Conservation (phyloP, 2,888 invertebrate genomes). For the Taphrorychus bicolor region DNA sequence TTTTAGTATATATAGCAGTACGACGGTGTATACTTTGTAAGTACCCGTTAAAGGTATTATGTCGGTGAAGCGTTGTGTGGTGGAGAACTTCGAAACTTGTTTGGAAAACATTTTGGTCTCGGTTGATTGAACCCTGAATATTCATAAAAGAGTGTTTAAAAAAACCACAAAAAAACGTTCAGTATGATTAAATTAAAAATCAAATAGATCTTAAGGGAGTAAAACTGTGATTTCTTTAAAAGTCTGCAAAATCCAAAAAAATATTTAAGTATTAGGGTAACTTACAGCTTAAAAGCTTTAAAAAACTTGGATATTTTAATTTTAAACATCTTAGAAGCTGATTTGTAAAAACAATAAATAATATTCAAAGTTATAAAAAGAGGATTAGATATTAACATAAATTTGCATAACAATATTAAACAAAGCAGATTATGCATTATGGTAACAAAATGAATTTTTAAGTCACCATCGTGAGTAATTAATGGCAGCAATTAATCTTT, state of each 20-base stretch:
- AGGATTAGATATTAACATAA: background rate
- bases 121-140: background rate
- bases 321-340: no score
- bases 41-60: background rate
- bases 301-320: no score
- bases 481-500: conserved; percentile 1
- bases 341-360: no score
- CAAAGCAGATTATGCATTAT: background rate
- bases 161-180: no score
- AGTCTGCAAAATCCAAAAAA: no score
- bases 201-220: no score
- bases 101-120: background rate
- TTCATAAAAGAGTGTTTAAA: background rate
- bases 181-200: no score
- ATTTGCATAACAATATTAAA: background rate
- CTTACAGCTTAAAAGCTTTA: no score
- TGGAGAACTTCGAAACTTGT: background rate
- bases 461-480: background rate
- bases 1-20: no score
- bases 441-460: background rate
- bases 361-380: no score
- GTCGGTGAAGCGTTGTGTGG: background rate
- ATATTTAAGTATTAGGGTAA: no score
- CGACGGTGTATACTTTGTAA: background rate
- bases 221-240: no score